A percentile compares a stretch with the other conserved stretches of the same genome.
Evolutionary conservation across 2,113 vertebrate genomes (phyloP).

Genomic region (Triplophysa rosa): DNA sequence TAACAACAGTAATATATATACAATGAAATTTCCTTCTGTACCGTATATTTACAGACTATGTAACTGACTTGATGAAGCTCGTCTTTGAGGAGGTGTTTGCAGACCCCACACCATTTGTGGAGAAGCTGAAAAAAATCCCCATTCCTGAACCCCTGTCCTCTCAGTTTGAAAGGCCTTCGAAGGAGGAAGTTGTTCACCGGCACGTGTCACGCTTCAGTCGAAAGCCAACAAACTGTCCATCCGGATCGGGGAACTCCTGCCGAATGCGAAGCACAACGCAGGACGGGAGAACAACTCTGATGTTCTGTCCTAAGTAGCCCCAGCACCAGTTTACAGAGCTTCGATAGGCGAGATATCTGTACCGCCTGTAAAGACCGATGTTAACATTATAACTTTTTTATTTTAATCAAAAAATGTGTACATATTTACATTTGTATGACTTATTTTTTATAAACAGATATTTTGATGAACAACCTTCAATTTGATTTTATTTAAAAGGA

Average conservation of each 20-base stretch:
- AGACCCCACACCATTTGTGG: too few species aligned
- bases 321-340: not conserved
- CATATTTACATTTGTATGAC: too few species aligned
- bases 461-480: not conserved
- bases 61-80: not conserved
- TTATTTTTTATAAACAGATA: not conserved
- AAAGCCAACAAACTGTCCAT: constrained; percentile 9
- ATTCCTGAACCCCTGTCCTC: not conserved
- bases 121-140: not conserved
- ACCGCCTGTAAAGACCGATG: not conserved
- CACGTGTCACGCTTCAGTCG: not conserved
- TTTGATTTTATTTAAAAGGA: too few species aligned
- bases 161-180: not conserved
- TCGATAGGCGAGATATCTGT: not conserved
- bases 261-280: constrained; percentile 1
- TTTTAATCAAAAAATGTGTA: too few species aligned
- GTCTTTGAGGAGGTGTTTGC: not conserved
- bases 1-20: too few species aligned
- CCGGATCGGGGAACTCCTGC: not conserved
- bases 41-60: too few species aligned
- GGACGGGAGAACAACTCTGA: not conserved
- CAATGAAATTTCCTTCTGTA: too few species aligned
- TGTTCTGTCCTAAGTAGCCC: not conserved
- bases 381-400: too few species aligned
- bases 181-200: not conserved